phyloP scores from a whole-genome alignment of 1,140 invertebrate species.

The Polypedilum pembai region DNA sequence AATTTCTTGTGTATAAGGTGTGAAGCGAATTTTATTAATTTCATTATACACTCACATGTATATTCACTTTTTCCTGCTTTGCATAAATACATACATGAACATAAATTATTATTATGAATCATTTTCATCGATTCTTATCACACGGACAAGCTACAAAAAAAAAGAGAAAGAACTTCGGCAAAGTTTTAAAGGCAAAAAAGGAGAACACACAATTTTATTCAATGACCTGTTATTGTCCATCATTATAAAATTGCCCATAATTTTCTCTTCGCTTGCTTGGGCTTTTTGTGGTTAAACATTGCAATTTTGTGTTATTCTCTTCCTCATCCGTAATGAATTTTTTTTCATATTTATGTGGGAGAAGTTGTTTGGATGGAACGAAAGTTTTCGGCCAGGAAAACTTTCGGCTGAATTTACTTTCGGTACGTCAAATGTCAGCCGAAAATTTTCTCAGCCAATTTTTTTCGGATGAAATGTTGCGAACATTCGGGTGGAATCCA shows the following conservation, averaged over 20 bases:
- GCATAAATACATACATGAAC: not conserved
- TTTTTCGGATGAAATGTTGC: no score
- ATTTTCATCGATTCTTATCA: not conserved
- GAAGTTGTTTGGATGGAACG: no score
- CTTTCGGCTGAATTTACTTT: no score
- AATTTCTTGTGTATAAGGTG: constrained; percentile 12
- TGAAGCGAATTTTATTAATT: not conserved
- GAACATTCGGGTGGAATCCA: no score
- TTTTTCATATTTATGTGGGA: no score
- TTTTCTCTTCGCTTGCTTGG: not conserved
- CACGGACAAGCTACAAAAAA: not conserved
- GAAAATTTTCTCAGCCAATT: no score
- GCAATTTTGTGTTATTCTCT: no score
- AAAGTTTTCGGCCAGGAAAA: no score
- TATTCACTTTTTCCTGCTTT: not conserved
- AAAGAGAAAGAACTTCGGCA: not conserved
- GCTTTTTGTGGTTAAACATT: no score
- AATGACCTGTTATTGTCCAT: constrained; percentile 22
- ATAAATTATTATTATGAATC: not conserved
- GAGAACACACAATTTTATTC: not conserved
- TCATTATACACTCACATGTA: not conserved
- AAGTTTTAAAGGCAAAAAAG: not conserved
- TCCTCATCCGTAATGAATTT: no score
- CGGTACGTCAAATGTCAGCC: no score
- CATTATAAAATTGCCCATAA: constrained; percentile 20